phyloP scores from a whole-genome alignment of 2,797 vertebrate genomes.

The Orientallactaga sibirica region DNA sequence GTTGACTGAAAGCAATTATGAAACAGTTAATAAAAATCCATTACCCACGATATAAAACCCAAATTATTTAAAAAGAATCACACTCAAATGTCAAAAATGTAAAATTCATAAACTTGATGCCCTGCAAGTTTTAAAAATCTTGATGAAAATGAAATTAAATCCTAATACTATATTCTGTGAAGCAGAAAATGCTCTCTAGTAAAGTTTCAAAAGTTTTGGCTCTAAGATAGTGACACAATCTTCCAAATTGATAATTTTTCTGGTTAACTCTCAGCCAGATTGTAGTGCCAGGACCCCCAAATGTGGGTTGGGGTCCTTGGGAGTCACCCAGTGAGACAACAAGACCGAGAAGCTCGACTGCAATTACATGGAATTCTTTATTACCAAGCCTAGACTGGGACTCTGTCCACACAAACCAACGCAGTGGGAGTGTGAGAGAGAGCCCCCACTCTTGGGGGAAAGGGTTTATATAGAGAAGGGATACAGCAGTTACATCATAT shows the following conservation, averaged over 20 bases:
- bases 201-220: slow-evolving; percentile 10
- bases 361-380: no score
- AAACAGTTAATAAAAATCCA: not conserved
- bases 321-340: no score
- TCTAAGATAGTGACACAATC: not conserved
- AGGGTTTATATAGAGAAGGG: no score
- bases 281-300: no score
- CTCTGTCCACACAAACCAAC: no score
- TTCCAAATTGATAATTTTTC: not conserved
- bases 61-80: not conserved
- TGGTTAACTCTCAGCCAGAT: not conserved
- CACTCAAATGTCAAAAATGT: not conserved
- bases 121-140: not conserved
- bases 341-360: no score
- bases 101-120: not conserved
- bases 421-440: no score
- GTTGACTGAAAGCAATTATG: not conserved
- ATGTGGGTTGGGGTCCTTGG: no score
- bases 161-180: not conserved
- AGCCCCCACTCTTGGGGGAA: no score
- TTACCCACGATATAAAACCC: not conserved
- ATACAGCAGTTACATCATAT: no score
- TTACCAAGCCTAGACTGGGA: no score
- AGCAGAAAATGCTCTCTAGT: not conserved
- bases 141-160: not conserved